Conservation (phyloP, 2,797 vertebrate genomes). For the Syndactyla subalaris region DNA sequence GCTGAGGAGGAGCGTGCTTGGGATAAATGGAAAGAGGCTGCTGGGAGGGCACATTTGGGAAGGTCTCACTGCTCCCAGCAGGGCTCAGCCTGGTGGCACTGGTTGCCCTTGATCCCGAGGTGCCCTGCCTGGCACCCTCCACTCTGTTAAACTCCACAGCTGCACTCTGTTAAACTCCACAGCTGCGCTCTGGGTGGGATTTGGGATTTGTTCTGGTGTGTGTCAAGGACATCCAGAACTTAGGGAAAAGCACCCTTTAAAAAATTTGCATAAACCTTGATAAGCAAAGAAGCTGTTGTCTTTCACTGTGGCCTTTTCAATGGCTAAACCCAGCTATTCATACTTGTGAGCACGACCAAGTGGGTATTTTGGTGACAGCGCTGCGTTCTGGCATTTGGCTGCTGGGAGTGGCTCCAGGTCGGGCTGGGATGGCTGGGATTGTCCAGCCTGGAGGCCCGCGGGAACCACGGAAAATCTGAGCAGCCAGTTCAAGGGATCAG, state of each 20-base stretch:
- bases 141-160: not conserved
- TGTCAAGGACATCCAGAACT: not conserved
- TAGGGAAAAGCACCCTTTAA: not conserved
- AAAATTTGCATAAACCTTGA: not conserved
- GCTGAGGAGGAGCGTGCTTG: not conserved
- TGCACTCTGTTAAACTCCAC: not conserved
- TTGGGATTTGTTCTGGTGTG: not conserved
- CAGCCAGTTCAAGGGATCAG: not conserved
- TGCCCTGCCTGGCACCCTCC: not conserved
- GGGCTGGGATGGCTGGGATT: not conserved
- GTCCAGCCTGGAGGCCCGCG: not conserved
- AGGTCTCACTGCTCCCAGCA: not conserved
- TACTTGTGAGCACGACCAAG: not conserved
- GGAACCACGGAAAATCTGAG: slow-evolving; percentile 12
- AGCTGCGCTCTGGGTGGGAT: accelerated
- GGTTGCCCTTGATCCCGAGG: not conserved
- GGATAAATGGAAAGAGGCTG: not conserved
- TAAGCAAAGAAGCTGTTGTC: not conserved
- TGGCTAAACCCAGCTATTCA: not conserved
- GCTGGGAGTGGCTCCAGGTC: not conserved
- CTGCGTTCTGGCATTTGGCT: not conserved
- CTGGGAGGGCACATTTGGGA: not conserved
- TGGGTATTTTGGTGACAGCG: accelerated
- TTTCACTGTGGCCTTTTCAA: not conserved
- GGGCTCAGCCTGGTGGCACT: not conserved